Evolutionary conservation across 2,113 vertebrate species (phyloP).

Genomic region (Lycaon pictus): DNA sequence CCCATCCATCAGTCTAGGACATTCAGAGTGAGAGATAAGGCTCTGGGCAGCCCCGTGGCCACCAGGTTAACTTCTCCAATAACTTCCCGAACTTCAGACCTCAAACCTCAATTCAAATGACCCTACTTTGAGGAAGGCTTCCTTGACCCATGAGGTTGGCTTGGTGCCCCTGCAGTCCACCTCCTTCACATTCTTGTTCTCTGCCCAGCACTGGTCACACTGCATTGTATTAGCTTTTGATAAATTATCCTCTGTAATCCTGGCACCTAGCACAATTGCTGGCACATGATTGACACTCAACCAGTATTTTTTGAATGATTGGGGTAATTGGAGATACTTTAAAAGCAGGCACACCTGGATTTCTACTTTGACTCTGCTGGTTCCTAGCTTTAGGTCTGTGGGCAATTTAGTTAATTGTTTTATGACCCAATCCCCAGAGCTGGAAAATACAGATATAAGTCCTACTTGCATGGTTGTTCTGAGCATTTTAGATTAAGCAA

Average conservation of each 20-base stretch:
- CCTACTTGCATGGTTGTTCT: neutral
- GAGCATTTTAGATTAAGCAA: neutral
- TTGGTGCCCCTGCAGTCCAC: neutral
- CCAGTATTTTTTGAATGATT: neutral
- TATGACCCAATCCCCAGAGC: neutral
- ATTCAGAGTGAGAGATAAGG: neutral
- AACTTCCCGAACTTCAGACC: neutral
- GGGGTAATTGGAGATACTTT: neutral
- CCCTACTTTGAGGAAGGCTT: neutral
- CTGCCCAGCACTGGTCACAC: no score
- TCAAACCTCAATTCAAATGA: neutral
- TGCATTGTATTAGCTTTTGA: neutral
- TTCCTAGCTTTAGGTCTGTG: neutral
- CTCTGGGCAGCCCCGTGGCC: neutral
- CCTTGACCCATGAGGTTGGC: neutral
- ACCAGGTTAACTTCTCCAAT: neutral
- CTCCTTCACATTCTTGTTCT: neutral
- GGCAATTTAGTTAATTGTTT: conserved; percentile 1
- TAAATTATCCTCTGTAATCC: neutral
- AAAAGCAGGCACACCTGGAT: neutral
- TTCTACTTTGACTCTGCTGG: neutral
- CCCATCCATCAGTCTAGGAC: neutral
- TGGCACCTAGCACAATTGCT: neutral
- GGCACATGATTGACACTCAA: neutral
- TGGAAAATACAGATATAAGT: conserved; percentile 6